Conservation (phyloP, 2,888 invertebrate species). For the Colostygia pectinataria region DNA sequence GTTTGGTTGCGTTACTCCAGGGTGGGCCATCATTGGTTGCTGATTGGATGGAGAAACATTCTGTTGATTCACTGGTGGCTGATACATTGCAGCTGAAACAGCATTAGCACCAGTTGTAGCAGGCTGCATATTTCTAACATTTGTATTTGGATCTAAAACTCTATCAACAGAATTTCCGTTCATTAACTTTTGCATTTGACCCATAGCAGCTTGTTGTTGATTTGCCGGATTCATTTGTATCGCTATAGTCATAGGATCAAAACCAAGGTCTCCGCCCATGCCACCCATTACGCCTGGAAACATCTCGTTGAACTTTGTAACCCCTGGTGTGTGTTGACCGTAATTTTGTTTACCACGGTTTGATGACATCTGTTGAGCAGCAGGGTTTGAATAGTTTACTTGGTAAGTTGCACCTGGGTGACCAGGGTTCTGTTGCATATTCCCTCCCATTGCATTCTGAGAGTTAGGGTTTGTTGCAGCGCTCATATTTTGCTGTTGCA, state of each 20-base stretch:
- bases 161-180: slow-evolving; percentile 39
- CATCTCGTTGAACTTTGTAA: slow-evolving; percentile 70
- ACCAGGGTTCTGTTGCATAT: slow-evolving; percentile 31
- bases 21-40: slow-evolving; percentile 8
- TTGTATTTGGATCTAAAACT: slow-evolving; percentile 1
- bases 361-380: slow-evolving; percentile 36
- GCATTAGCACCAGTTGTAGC: slow-evolving; percentile 38
- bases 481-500: slow-evolving; percentile 39
- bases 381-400: slow-evolving; percentile 31
- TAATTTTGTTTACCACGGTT: slow-evolving; percentile 32
- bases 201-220: slow-evolving; percentile 58
- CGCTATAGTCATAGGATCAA: slow-evolving; percentile 76
- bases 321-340: slow-evolving; percentile 58
- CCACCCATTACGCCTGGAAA: slow-evolving; percentile 68
- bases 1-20: slow-evolving; percentile 13
- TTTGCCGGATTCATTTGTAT: slow-evolving; percentile 77
- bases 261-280: slow-evolving; percentile 63
- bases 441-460: slow-evolving; percentile 32
- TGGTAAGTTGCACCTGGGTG: slow-evolving; percentile 18
- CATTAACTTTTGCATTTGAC: slow-evolving; percentile 61
- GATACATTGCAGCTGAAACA: slow-evolving; percentile 27
- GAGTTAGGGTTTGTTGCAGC: slow-evolving; percentile 17
- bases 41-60: slow-evolving; percentile 25
- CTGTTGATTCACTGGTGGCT: slow-evolving; percentile 14
- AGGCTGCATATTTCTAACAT: slow-evolving; percentile 34